Evolutionary conservation across 1,140 invertebrate species (phyloP).

Genomic region (Bombus soroeensis): DNA sequence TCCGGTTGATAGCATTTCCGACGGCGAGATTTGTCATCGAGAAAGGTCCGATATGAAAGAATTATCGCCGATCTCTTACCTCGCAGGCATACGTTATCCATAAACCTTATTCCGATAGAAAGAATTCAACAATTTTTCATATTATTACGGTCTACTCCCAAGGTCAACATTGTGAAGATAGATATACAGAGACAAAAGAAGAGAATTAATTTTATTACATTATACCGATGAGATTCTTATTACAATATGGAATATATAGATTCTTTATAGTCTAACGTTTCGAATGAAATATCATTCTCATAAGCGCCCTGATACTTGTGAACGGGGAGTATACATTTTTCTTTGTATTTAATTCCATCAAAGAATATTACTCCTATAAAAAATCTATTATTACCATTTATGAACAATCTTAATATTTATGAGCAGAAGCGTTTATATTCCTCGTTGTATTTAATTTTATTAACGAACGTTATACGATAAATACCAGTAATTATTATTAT

Average conservation of each 20-base stretch:
- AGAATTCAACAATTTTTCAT: too few relatives aligned
- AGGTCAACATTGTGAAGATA: too few relatives aligned
- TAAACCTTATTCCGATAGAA: neutral
- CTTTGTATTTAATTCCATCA: neutral
- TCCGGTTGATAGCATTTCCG: slow-evolving; percentile 18
- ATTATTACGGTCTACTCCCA: too few relatives aligned
- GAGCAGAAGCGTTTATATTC: neutral
- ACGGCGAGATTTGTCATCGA: slow-evolving; percentile 21
- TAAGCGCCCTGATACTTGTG: too few relatives aligned
- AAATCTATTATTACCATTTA: too few relatives aligned
- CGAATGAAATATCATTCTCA: too few relatives aligned
- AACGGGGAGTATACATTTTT: neutral
- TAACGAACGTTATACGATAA: neutral
- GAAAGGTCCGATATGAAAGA: slow-evolving; percentile 33
- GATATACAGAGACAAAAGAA: too few relatives aligned
- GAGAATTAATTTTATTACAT: too few relatives aligned
- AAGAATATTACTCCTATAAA: too few relatives aligned
- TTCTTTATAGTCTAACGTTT: too few relatives aligned
- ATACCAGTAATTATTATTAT: neutral
- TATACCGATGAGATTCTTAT: too few relatives aligned
- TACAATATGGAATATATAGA: too few relatives aligned
- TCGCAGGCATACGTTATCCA: neutral
- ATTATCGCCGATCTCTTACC: slow-evolving; percentile 9
- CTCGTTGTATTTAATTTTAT: neutral
- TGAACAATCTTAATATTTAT: neutral